Evolutionary conservation across 2,113 vertebrate species (phyloP).

Genomic region (Protobothrops mucrosquamatus): DNA sequence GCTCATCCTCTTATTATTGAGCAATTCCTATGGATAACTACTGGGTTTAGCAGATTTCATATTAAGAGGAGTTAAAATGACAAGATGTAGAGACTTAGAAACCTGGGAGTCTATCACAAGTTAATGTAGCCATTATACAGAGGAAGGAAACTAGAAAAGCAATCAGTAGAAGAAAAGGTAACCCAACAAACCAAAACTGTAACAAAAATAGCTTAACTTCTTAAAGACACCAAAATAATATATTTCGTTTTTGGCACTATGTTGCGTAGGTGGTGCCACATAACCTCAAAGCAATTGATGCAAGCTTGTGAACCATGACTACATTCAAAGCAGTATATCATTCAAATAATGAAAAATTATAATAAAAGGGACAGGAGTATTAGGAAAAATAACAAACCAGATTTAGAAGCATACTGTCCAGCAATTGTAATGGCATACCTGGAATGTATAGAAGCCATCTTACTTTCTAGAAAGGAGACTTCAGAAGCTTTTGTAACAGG

Average conservation of each 20-base stretch:
- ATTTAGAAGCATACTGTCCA: background rate
- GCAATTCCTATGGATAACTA: background rate
- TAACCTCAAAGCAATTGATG: background rate
- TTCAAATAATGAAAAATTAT: background rate
- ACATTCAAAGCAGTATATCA: background rate
- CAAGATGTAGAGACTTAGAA: background rate
- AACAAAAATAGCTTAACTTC: background rate
- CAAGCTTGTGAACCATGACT: background rate
- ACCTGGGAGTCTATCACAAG: too few relatives aligned
- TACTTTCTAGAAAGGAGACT: background rate
- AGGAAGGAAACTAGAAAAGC: slow-evolving; percentile 1
- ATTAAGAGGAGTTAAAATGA: background rate
- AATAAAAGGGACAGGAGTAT: background rate
- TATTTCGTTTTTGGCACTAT: background rate
- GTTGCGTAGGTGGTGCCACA: background rate
- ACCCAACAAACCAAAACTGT: background rate
- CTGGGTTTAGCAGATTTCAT: background rate
- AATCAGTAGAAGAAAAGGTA: background rate
- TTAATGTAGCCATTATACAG: background rate
- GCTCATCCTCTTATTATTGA: background rate
- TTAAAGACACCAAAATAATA: background rate
- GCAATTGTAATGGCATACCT: slow-evolving; percentile 9
- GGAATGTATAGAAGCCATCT: background rate
- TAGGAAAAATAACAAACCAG: slow-evolving; percentile 17
- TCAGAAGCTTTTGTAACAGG: background rate